Evolutionary conservation across 2,797 vertebrate genomes (phyloP), one percentile per base, ranked within the genome.

Genomic region (Rallus crepitans): DNA sequence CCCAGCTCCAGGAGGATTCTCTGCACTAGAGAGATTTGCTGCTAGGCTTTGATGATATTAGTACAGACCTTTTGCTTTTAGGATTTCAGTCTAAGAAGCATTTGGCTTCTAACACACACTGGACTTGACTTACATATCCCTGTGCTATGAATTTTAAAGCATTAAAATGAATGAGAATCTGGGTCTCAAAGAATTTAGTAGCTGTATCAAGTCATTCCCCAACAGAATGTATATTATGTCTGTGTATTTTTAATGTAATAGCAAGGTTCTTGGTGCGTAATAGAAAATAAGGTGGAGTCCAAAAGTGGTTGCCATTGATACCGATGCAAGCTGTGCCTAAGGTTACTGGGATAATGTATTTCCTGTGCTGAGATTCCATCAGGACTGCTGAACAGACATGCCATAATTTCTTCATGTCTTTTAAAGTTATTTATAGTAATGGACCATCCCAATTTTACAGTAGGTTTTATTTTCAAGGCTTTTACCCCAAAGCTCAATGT

Each of bases 211-310:
- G 40, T 81, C 56, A 21, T 92, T 79, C 66, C 79, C 59, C 68
- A 63, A 12, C 73, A 70, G 82, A 64, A 79, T 27, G 53, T 75
- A 7, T 76, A 20, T 84, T 72, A 48, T 90, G 63, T 73, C 73
- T 82, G 72, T 95, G 64, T 94, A 42, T 94, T 91, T 89, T 83
- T 92, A 91, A 92, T 90, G 69, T 31, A 88, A 86, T 25, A 94
- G 42, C 69, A 19, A 85, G 92, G 77, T 66, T 95, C 75, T 96
- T 93, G 68, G 28, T 80, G 63, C 27, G 47, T 78, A 91, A 75
- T 91, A 91, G 87, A 89, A 96, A 95, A 56, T 68, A 80, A 96
- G 90, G 81, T 91, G 81, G 90, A 91, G 90, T 82, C 56, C 87
- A 85, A 33, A 45, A 75, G 71, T 72, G 82, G 92, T 93, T 95